Base-by-base conservation (phyloP, 2,113 vertebrate species). In the Vidua chalybeata region DNA sequence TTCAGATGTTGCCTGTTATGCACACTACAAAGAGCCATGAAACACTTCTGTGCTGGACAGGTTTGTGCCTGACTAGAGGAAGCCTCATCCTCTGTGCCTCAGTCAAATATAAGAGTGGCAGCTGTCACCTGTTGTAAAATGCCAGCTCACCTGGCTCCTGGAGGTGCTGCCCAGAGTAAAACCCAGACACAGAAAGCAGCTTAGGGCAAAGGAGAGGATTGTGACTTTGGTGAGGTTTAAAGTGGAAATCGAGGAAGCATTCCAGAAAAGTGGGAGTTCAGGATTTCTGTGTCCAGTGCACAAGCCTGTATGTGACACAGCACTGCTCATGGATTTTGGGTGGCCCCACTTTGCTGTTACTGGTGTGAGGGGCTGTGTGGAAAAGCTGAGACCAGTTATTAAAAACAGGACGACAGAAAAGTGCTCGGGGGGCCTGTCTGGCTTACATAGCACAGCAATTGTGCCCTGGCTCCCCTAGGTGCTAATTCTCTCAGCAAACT, bases 401-500 rank as follows among this genome's bases (percentile, higher is more conserved):
- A 68, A 91, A 95, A 90, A 22, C 59, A 85, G 46, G 21, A 55
- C 2, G 39, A 12, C 85, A 89, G 56, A 55, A 55, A 94, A 81
- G 68, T 46, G 79, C 90, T 90, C 86, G 52, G 51, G 87, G 62
- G 52, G 82, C 85, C 87, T 81, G 64, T 52, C 90, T 92, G 92
- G 63, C 88, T 90, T 37, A 41, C 79, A 93, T 20, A 96, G 90
- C 79, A 6, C n/a, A 75, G 17, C 79, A 77, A n/a, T 18, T 91
- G 76, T 41, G 18, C 87, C 79, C 85, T 19, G 0, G 61, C 90
- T 93, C 71, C 72, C 0, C 35, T 90, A 96, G 96, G 96, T 96
- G 96, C 94, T 96, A 96, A 95, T 95, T 97, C 94, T 96, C 90
- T 96, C 94, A 72, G 94, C 94, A 95, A 96, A 96, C 96, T 94